phyloP scores from a whole-genome alignment of 2,797 vertebrate species.

The Balearica regulorum region DNA sequence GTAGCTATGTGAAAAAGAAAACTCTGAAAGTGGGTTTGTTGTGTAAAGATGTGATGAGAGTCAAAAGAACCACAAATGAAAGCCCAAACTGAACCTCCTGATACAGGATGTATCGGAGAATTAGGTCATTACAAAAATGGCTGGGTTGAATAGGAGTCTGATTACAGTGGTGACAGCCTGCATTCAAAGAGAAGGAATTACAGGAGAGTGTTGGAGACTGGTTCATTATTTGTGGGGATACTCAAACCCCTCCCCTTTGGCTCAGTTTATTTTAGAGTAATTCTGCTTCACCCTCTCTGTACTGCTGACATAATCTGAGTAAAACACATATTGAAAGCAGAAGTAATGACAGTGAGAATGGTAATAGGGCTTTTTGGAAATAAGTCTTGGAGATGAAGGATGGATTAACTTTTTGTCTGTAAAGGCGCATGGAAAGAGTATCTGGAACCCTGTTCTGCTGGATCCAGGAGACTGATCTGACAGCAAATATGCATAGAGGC shows the following conservation, averaged over 20 bases:
- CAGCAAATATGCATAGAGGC: not conserved
- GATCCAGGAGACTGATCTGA: not conserved
- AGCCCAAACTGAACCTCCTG: not conserved
- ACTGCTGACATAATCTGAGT: not conserved
- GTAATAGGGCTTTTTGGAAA: not conserved
- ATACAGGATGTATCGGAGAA: not conserved
- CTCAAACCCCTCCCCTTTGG: not conserved
- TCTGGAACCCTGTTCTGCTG: not conserved
- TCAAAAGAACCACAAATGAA: not conserved
- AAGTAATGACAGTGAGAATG: not conserved
- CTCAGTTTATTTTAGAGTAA: not conserved
- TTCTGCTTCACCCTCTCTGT: not conserved
- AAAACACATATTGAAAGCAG: not conserved
- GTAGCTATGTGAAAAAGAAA: not conserved
- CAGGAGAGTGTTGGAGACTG: not conserved
- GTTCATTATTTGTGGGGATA: not conserved
- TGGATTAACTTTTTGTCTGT: not conserved
- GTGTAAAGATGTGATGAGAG: not conserved
- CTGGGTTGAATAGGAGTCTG: slow-evolving; percentile 30
- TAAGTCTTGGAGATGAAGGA: not conserved
- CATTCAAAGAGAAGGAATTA: not conserved
- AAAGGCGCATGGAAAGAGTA: not conserved
- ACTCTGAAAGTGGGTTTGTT: not conserved
- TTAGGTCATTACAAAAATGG: slow-evolving; percentile 25
- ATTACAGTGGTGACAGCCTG: slow-evolving; percentile 17